phyloP scores from a whole-genome alignment of 2,113 vertebrate genomes.

The Ophiodon elongatus region DNA sequence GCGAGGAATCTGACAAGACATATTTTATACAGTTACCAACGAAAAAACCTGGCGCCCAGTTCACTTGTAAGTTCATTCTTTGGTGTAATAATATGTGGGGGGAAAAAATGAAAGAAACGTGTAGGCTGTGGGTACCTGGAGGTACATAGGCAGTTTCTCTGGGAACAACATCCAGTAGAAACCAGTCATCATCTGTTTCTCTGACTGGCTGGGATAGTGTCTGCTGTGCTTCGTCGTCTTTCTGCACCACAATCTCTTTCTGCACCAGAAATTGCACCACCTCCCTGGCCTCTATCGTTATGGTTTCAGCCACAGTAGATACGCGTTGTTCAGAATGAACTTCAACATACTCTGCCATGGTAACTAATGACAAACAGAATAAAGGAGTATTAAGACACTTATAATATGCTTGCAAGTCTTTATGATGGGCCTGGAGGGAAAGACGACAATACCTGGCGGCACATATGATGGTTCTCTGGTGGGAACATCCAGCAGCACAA shows the following conservation, averaged over 20 bases:
- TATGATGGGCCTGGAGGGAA: background rate
- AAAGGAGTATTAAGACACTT: background rate
- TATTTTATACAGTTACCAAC: background rate
- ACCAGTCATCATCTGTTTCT: conserved; percentile 75
- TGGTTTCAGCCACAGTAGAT: conserved; percentile 27
- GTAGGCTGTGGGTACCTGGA: conserved; percentile 62
- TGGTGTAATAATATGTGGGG: background rate
- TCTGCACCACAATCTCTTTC: conserved; percentile 31
- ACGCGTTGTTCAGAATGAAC: conserved; percentile 23
- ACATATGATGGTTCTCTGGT: conserved; percentile 52
- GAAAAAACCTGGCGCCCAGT: background rate
- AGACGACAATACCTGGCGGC: conserved; percentile 62
- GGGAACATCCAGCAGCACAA: conserved; percentile 55
- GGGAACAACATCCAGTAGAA: conserved; percentile 63
- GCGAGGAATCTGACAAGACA: background rate
- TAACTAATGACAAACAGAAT: conserved; percentile 47
- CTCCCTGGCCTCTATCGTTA: conserved; percentile 16
- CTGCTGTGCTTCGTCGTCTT: conserved; percentile 35
- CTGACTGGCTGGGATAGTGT: conserved; percentile 35
- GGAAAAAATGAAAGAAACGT: background rate
- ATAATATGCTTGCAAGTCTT: background rate
- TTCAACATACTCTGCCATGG: conserved; percentile 2
- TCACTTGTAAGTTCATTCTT: background rate
- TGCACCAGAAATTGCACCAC: too few species aligned
- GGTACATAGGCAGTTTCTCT: conserved; percentile 53